Evolutionary conservation across 2,797 vertebrate species (phyloP).

Genomic region (Rachycentron canadum): DNA sequence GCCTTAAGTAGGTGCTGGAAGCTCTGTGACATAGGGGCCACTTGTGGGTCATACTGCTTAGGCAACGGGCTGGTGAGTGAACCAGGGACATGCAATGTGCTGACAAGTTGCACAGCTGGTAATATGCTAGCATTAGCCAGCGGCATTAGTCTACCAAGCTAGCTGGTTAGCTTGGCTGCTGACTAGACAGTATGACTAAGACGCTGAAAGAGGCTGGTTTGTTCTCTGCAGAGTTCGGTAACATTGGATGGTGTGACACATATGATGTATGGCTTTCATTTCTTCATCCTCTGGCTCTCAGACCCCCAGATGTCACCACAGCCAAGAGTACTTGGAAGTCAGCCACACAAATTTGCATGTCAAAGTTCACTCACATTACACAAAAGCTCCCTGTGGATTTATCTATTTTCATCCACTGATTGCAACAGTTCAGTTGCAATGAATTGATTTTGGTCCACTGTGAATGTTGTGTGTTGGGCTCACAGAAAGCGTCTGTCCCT

Average conservation of each 20-base stretch:
- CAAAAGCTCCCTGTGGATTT: background rate
- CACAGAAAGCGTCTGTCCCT: conserved; percentile 34
- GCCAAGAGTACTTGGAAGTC: background rate
- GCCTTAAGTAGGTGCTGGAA: background rate
- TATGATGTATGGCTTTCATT: background rate
- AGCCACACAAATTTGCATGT: background rate
- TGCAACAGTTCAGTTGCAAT: background rate
- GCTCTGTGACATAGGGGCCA: background rate
- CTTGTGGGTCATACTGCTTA: background rate
- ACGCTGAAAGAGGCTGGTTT: background rate
- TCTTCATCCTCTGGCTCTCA: background rate
- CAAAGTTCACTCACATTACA: background rate
- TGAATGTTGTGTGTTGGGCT: background rate
- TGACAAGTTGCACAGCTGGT: background rate
- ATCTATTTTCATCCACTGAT: background rate
- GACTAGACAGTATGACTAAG: background rate
- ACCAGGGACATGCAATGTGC: background rate
- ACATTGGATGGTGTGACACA: background rate
- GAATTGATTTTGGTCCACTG: background rate
- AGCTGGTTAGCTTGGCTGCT: background rate
- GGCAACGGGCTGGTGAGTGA: background rate
- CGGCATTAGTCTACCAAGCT: background rate
- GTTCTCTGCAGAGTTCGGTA: background rate
- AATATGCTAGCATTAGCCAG: fast-evolving
- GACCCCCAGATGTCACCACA: background rate